Evolutionary conservation across 2,797 vertebrate genomes (phyloP), one percentile per base, ranked within the genome.

Genomic region (Paedocypris micromegethes): DNA sequence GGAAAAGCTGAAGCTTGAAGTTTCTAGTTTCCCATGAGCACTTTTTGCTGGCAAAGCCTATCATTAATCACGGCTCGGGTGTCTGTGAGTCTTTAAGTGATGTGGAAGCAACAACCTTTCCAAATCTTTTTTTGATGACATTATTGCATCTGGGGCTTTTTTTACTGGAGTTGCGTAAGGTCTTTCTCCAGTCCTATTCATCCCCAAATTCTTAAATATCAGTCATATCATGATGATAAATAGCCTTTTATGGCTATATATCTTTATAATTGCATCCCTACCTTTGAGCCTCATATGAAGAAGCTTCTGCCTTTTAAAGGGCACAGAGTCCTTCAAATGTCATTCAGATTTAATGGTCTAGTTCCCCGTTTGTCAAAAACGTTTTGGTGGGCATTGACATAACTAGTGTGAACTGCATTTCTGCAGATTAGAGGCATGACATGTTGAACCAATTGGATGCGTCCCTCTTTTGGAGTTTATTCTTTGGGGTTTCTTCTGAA

Each of bases 301-400:
- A 60, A 62, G 53, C 55, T 37, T 44, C 59, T 75, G 52, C 52
- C 66, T 60, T 72, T 76, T 66, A 76, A 76, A 76, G 70, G 74
- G 63, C 66, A 63, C 39, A 1, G 9, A 50, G 59, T 70, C 47
- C 66, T 73, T 72, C 70, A 77, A 75, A 75, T 72, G 62, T 66
- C 69, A 72, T 72, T 74, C 60, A 55, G 49, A 65, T 70, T 66
- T 52, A 65, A 68, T 75, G 42, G 51, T 43, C 56, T 59, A 45
- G 50, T 40, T 56, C 3, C 0, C 23, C 46, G 46, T 73, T 58
- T 43, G 42, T 64, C 44, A 64, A 52, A 57, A 9, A 47, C 38
- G 9, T 3, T 63, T 50, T 53, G 51, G 52, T 42, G 39, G 9
- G 6, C 56, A 8, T 6, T 54, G 43, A 5, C 43, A 3, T 63